Conservation (phyloP, 2,113 vertebrate species). For the Sturnus vulgaris region DNA sequence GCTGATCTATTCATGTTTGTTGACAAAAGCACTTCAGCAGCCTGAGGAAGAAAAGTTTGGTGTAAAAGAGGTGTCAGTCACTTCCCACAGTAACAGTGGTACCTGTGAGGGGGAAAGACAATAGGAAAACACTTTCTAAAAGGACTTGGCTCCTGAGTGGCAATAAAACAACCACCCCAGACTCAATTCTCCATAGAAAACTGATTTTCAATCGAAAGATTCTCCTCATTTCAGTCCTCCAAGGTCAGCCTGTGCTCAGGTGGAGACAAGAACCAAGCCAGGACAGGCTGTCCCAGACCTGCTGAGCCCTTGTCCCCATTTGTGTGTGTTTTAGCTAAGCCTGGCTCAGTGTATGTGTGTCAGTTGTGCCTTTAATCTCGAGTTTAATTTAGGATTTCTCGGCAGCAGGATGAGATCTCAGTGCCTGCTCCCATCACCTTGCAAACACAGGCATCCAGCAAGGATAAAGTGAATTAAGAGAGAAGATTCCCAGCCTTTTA, state of each 20-base stretch:
- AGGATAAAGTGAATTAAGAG: not conserved
- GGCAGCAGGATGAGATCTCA: not conserved
- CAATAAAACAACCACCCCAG: not conserved
- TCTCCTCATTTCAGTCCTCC: not conserved
- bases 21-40: slow-evolving; percentile 46
- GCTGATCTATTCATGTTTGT: not conserved
- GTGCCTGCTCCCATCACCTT: not conserved
- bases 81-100: not conserved
- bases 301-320: not conserved
- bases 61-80: not conserved
- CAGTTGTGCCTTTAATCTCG: not conserved
- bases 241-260: not conserved
- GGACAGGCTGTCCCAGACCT: not conserved
- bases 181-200: not conserved
- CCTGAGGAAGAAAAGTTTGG: slow-evolving; percentile 2
- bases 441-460: not conserved
- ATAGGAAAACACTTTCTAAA: not conserved
- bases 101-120: not conserved
- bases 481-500: not conserved
- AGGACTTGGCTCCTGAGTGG: not conserved
- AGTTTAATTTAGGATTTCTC: not conserved
- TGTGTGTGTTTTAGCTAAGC: not conserved
- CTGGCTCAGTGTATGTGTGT: not conserved
- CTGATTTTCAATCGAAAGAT: not conserved
- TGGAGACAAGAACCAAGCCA: not conserved